Base-by-base conservation (phyloP, 1,140 invertebrate species). In the Papilio helenus region DNA sequence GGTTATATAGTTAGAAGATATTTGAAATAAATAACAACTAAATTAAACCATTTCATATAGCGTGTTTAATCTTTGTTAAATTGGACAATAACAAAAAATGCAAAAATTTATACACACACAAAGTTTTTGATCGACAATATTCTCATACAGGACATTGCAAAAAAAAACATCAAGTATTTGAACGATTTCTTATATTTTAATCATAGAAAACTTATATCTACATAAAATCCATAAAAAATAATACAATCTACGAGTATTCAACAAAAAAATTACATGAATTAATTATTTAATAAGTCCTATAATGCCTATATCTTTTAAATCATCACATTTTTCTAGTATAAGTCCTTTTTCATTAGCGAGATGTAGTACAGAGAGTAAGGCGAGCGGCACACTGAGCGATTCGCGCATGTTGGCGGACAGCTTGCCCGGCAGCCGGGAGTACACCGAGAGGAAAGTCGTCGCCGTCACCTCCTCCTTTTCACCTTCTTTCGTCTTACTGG, bases 281-380 rank as follows among this genome's bases (percentile, higher is more conserved):
- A 49, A 80, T 74, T 87, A 86, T 78, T 92, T 90, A 80, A 92
- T 91, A 55, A 94, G 82, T n/a, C 93, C 92, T 74, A 91, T 8
- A 55, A 95, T 92, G 26, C 80, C 88, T 68, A 95, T 89, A 83
- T 95, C 94, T 72, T 93, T 92, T 0, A 92, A 80, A 42, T 93
- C 88, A 4, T 90, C 88, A n/a, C 79, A 86, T 82, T 93, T 94
- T 77, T 94, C 87, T 46, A 95, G 80, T 29, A 91, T 84, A 0
- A 95, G 84, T 34, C 93, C 93, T 82, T 97, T 97, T 91, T 98
- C 97, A 91, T 98, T 98, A 14, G 97, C 97, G 78, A 98, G 91
- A 95, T 98, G 97, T 2, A 98, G 92, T 9, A 98, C 90, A 7
- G 97, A 97, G 20, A 97, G 96, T 93, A 98, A 97, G 1, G 97